Percentiles rank a stretch among this genome's conserved stretches.
Evolutionary conservation across 2,888 invertebrate genomes (phyloP).

Genomic region (Dasysyrphus tricinctus): DNA sequence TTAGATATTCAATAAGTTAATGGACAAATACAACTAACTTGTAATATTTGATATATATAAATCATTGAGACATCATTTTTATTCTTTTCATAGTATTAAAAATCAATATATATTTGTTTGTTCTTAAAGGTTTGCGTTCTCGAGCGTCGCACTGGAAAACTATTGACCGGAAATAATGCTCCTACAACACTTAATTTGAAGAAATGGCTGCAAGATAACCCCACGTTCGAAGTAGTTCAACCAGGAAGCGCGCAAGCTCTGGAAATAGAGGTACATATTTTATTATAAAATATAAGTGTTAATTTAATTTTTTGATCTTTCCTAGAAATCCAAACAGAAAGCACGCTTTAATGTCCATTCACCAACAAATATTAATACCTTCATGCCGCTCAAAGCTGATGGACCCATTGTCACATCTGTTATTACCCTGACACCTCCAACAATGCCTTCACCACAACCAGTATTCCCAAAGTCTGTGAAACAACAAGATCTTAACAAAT

Average conservation of each 20-base stretch:
- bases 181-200: constrained; percentile 92
- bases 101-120: no score
- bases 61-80: no score
- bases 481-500: constrained; percentile 45
- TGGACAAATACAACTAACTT: no score
- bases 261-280: constrained; percentile 79
- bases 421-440: constrained; percentile 23
- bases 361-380: constrained; percentile 39
- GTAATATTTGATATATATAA: no score
- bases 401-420: constrained; percentile 28
- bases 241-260: constrained; percentile 85
- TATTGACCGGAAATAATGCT: constrained; percentile 90
- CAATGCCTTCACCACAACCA: constrained; percentile 29
- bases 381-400: constrained; percentile 44
- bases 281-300: not conserved
- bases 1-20: no score
- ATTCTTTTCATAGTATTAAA: no score
- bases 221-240: constrained; percentile 92
- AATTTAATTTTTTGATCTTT: not conserved
- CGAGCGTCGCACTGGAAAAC: constrained; percentile 91
- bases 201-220: constrained; percentile 93
- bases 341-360: constrained; percentile 42
- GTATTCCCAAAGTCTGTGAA: constrained; percentile 47
- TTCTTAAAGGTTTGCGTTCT: constrained; percentile 88
- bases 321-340: constrained; percentile 61